These are phyloP conservation scores for Agriopis aurantiaria DNA, from an alignment of 2,888 invertebrate genomes.

Conservation along the genomic window DNA sequence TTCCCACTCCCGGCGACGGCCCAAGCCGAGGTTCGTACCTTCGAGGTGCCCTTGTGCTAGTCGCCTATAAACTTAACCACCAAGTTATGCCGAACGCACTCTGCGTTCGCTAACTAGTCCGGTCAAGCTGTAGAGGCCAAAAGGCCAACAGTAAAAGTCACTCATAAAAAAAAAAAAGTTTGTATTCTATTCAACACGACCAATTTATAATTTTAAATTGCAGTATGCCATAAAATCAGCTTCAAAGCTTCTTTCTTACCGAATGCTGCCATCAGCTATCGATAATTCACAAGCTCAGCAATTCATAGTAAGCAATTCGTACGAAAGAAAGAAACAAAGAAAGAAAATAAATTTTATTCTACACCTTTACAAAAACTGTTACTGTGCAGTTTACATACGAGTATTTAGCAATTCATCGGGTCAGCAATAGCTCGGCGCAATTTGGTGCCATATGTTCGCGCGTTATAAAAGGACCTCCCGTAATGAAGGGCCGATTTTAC, in stretches of 20 bases:
- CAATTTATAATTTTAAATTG: slow-evolving; percentile 4
- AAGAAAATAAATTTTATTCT: no score
- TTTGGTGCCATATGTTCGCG: slow-evolving; percentile 46
- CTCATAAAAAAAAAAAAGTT: no score
- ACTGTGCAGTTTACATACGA: neutral
- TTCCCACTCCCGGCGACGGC: no score
- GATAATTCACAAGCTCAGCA: slow-evolving; percentile 9
- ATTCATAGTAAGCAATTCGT: slow-evolving; percentile 8
- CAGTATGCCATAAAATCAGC: slow-evolving; percentile 12
- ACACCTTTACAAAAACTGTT: no score
- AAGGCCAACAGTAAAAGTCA: no score
- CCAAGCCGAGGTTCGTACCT: no score
- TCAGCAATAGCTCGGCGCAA: slow-evolving; percentile 42
- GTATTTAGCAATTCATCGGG: slow-evolving; percentile 4
- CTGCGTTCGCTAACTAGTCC: no score
- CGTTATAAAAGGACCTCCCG: slow-evolving; percentile 58
- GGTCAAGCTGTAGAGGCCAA: no score
- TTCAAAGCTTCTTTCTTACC: slow-evolving; percentile 6
- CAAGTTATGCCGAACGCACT: no score
- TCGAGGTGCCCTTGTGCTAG: no score
- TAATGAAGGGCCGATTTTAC: slow-evolving; percentile 70
- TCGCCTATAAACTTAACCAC: no score
- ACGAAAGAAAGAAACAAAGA: no score
- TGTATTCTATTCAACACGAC: slow-evolving; percentile 2
- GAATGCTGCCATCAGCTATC: neutral